Conservation (phyloP, 2,888 invertebrate genomes). For the Philereme vetulata region DNA sequence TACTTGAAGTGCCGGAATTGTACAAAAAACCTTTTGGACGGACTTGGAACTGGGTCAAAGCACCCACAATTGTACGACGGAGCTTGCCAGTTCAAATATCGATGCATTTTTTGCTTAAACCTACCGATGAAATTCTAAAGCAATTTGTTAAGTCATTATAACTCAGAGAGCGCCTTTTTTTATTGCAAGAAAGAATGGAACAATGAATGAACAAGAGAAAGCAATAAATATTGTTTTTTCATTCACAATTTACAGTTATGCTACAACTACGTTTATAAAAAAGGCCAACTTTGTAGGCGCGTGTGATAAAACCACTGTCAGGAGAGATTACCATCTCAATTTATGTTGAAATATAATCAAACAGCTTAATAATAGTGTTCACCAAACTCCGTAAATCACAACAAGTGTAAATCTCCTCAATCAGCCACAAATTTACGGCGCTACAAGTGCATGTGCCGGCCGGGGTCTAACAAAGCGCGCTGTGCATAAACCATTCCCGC, state of each 20-base stretch:
- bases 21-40: slow-evolving; percentile 17
- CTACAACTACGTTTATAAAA: background rate
- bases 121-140: slow-evolving; percentile 2
- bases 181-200: too few species aligned
- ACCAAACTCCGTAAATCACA: slow-evolving; percentile 28
- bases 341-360: slow-evolving; percentile 19
- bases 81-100: slow-evolving; percentile 18
- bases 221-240: too few species aligned
- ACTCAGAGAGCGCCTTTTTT: background rate
- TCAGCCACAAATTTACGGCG: slow-evolving; percentile 34
- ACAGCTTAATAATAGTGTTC: slow-evolving; percentile 29
- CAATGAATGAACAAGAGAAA: background rate
- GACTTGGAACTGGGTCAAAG: slow-evolving; percentile 16
- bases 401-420: slow-evolving; percentile 38
- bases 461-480: slow-evolving; percentile 30
- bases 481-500: slow-evolving; percentile 32
- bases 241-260: too few species aligned
- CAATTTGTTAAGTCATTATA: background rate
- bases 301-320: slow-evolving; percentile 18
- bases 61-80: slow-evolving; percentile 3
- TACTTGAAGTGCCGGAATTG: slow-evolving; percentile 20
- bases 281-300: slow-evolving; percentile 3
- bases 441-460: slow-evolving; percentile 32
- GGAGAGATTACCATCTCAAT: slow-evolving; percentile 21
- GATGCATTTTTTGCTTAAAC: slow-evolving; percentile 17